phyloP scores from a whole-genome alignment of 2,888 invertebrate genomes.

The Urechis unicinctus region DNA sequence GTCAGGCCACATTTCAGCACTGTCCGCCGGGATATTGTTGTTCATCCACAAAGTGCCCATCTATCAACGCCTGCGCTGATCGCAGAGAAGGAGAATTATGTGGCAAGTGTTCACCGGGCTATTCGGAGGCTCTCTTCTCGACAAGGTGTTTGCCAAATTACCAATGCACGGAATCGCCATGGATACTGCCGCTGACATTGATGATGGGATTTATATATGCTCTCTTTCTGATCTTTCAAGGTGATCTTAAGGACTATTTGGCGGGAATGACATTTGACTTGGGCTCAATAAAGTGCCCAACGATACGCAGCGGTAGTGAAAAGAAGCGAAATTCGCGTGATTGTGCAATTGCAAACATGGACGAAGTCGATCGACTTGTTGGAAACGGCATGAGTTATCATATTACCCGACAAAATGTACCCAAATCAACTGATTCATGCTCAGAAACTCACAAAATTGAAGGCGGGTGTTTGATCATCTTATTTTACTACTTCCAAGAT shows the following conservation, averaged over 20 bases:
- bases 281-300: not conserved
- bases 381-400: not conserved
- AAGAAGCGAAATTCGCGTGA: not conserved
- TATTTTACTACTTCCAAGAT: slow-evolving; percentile 18
- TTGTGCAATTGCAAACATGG: not conserved
- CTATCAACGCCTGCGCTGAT: slow-evolving; percentile 10
- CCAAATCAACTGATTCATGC: not conserved
- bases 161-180: slow-evolving; percentile 5
- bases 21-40: slow-evolving; percentile 15
- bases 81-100: slow-evolving; percentile 14
- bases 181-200: slow-evolving; percentile 5
- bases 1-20: slow-evolving; percentile 8
- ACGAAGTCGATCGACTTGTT: not conserved
- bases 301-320: too few species aligned
- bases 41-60: slow-evolving; percentile 3
- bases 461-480: slow-evolving; percentile 7
- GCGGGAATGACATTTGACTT: not conserved
- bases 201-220: slow-evolving; percentile 8
- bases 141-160: slow-evolving; percentile 12
- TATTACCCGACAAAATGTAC: too few species aligned
- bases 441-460: not conserved
- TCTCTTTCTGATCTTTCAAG: slow-evolving; percentile 13
- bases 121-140: slow-evolving; percentile 16
- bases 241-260: slow-evolving; percentile 4
- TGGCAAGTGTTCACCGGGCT: slow-evolving; percentile 12